Evolutionary conservation across 2,797 vertebrate species (phyloP), one percentile per base, ranked within the genome.

Genomic region (Chelon auratus): DNA sequence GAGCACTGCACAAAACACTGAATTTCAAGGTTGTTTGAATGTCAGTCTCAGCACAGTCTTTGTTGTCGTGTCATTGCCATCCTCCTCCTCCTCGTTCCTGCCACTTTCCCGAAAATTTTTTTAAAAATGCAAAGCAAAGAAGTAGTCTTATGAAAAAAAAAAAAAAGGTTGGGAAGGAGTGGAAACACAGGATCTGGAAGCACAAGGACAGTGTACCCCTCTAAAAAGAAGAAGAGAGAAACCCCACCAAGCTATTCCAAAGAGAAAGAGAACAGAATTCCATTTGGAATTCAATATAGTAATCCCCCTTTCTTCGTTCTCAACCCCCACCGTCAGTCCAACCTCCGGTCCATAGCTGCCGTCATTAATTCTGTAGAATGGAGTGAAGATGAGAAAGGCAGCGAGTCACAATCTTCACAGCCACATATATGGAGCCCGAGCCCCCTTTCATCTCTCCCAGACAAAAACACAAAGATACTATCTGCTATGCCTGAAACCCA

Each of bases 281-380:
- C 68, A 86, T 85, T 83, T 76, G 59, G 68, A 78, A 83, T 82
- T 80, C 59, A 75, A 65, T 62, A 69, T 40, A 63, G 71, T 79
- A 81, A 89, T 75, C 73, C 65, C 45, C 45, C 15, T 59, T 56
- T 62, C 40, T 74, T 80, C 71, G 68, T 67, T 57, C 59, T 72
- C 68, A 72, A 9, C 73, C 72, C 70, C 53, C 40, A 70, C 53
- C 52, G 65, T 61, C 62, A 68, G 64, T 51, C 62, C 65, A 63
- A 20, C 79, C 80, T 75, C 40, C 68, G 30, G 77, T 82, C 80
- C 68, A 72, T 80, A 55, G 69, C 78, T 81, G 81, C 75, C 84
- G 86, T 88, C 87, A 90, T 93, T 91, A 81, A 91, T 90, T 91
- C 82, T 79, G 78, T 68, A 87, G 90, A 91, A 89, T 88, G 82